Evolutionary conservation across 2,113 vertebrate species (phyloP), one percentile per base, ranked within the genome.

Genomic region (Takifugu flavidus): DNA sequence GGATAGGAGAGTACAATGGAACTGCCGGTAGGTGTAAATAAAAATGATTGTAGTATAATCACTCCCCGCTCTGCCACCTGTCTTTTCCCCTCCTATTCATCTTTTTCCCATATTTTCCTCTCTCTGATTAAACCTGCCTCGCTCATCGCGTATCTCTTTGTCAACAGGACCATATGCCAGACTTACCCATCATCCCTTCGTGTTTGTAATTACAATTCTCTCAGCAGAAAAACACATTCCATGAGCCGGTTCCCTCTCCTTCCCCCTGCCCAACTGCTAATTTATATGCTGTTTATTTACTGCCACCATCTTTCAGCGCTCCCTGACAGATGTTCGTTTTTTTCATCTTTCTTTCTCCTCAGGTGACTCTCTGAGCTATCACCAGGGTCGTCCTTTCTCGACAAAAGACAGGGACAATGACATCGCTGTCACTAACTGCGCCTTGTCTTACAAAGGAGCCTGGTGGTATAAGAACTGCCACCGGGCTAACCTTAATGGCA

Each of bases 381-480:
- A 99, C 75, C 96, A 98, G 80, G 95, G 95, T n/a, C 92, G 96
- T 2, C 96, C 96, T 27, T 99, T 99, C 89, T 99, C 97, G 69
- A 98, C 97, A 6, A 93, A 95, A 90, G 97, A 99, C 88, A 92
- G 94, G 82, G 97, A 99, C 90, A 99, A 99, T 0, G 97, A 99
- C 2, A 93, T 98, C 0, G 97, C 97, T 1, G 95, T 99, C 58
- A 99, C 96, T 73, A 99, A 99, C 89, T 99, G 97, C 15, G 97
- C 97, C 75, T 89, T 94, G 90, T 98, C 97, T 3, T 99, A 99
- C 89, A 99, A 98, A 90, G 97, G 97, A 56, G 97, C 96, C 4
- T 99, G 97, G 97, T 99, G 97, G 97, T 99, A 97, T 7, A 99
- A 98, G 91, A 99, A 99, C 87, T 99, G 96, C 85, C 97, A 99